phyloP scores from a whole-genome alignment of 2,888 invertebrate species.

The Deilephila elpenor region DNA sequence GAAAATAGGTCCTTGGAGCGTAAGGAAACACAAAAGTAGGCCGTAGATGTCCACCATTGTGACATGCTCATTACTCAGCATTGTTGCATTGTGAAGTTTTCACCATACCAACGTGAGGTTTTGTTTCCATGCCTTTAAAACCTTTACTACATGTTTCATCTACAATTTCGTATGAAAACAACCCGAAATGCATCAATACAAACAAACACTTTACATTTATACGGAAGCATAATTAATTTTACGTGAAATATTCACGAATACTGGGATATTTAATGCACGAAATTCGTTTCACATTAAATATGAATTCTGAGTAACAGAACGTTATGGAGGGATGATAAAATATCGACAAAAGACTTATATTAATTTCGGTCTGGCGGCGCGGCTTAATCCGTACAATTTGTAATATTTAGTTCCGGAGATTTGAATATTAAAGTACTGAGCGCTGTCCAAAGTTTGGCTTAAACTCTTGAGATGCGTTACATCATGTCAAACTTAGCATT shows the following conservation, averaged over 20 bases:
- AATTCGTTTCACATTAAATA: constrained; percentile 12
- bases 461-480: constrained; percentile 11
- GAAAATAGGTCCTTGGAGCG: too few species aligned
- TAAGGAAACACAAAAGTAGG: too few species aligned
- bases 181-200: too few species aligned
- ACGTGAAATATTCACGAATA: not conserved
- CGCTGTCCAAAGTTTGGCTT: constrained; percentile 14
- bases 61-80: too few species aligned
- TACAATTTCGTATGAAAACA: too few species aligned
- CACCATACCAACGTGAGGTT: too few species aligned
- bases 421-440: constrained; percentile 31
- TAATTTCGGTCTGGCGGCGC: constrained; percentile 20
- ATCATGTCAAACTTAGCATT: not conserved
- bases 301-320: constrained; percentile 5
- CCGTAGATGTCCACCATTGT: too few species aligned
- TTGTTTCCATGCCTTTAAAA: too few species aligned
- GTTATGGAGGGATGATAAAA: constrained; percentile 9
- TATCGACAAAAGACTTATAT: constrained; percentile 22
- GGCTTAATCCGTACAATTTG: constrained; percentile 14
- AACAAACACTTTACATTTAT: not conserved
- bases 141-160: too few species aligned
- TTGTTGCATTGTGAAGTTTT: too few species aligned
- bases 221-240: not conserved
- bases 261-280: not conserved
- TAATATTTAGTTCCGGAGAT: constrained; percentile 28